Percentiles rank a stretch among this genome's conserved stretches.
Conservation (phyloP, 2,888 invertebrate species). For the Chrysomela aeneicollis region DNA sequence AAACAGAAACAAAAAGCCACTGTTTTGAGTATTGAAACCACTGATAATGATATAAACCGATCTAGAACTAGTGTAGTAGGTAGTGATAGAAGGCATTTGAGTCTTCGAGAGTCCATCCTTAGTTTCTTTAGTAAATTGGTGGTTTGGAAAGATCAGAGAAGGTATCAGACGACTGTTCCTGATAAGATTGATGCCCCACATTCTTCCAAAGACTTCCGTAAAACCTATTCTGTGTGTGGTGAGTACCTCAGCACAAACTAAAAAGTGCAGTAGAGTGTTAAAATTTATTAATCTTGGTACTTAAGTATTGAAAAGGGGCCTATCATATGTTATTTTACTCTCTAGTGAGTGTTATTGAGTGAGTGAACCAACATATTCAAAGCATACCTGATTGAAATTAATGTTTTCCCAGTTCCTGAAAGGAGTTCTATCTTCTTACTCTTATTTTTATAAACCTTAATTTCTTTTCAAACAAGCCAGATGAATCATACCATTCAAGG, state of each 20-base stretch:
- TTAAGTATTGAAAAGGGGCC: no score
- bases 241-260: constrained; percentile 49
- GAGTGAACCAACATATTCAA: no score
- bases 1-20: constrained; percentile 57
- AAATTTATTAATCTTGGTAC: no score
- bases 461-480: no score
- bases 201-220: constrained; percentile 57
- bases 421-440: no score
- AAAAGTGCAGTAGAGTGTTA: no score
- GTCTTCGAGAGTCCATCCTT: constrained; percentile 71
- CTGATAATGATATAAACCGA: constrained; percentile 54
- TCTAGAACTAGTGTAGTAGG: constrained; percentile 57
- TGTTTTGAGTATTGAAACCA: constrained; percentile 47
- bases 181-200: constrained; percentile 58
- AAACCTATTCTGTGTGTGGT: constrained; percentile 59
- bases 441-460: no score
- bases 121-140: constrained; percentile 58
- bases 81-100: constrained; percentile 59
- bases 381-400: no score
- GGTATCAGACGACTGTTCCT: constrained; percentile 58
- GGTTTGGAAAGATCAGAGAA: constrained; percentile 63
- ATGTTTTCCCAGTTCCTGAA: no score
- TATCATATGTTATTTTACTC: no score
- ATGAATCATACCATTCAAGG: no score
- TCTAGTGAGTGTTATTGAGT: no score